Percentiles rank a stretch among this genome's conserved stretches.
Evolutionary conservation across 2,797 vertebrate species (phyloP).

Genomic region (Helarctos malayanus): DNA sequence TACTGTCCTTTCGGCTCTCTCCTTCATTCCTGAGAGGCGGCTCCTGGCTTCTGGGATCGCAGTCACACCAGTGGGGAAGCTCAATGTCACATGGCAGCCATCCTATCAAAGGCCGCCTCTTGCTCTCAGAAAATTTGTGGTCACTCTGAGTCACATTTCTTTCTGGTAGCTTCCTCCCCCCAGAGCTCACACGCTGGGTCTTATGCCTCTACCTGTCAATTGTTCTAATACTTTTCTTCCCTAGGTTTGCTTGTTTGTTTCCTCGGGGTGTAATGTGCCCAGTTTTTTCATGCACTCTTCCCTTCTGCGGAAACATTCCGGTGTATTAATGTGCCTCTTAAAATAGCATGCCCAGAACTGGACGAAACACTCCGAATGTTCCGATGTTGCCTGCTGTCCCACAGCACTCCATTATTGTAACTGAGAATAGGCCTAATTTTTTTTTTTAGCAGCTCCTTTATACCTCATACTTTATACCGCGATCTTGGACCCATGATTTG

Average conservation of each 20-base stretch:
- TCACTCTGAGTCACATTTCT: background rate
- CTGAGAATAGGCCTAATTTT: background rate
- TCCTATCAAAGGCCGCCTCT: background rate
- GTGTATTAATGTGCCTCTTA: conserved; percentile 38
- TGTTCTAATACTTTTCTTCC: background rate
- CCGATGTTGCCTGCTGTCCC: background rate
- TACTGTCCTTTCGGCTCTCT: background rate
- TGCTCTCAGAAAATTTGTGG: background rate
- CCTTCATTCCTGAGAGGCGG: background rate
- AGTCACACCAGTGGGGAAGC: background rate
- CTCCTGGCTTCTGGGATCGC: background rate
- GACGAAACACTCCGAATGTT: background rate
- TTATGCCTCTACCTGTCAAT: background rate
- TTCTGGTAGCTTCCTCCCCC: background rate
- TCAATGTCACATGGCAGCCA: background rate
- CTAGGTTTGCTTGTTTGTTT: background rate
- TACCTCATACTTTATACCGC: background rate
- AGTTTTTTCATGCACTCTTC: background rate
- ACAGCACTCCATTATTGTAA: background rate
- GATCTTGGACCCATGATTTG: background rate
- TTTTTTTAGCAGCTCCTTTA: background rate
- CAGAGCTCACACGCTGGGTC: background rate
- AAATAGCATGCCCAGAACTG: conserved; percentile 32
- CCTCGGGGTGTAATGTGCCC: background rate
- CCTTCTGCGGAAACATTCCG: background rate